Evolutionary conservation across 2,797 vertebrate genomes (phyloP), one percentile per base, ranked within the genome.

Genomic region (Brachymystax lenok): DNA sequence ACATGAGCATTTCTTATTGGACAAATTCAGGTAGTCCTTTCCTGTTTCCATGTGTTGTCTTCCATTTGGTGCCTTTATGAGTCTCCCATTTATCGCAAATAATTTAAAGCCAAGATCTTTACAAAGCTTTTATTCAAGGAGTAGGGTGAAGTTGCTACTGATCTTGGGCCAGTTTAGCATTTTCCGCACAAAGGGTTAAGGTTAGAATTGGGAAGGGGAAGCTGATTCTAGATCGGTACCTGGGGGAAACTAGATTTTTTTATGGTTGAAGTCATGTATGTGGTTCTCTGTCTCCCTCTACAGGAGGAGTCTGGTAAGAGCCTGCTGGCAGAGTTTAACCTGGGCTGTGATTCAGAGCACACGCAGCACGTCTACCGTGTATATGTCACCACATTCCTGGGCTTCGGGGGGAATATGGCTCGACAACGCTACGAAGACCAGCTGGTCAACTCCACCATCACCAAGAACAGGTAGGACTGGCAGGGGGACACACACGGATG

Each of bases 361-460:
- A 94, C 95, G 0, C 93, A 96, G 56, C 97, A 98, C 0, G 86
- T 97, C 46, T 98, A 98, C 83, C 93, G 96, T 0, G 96, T 98
- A 78, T 98, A 97, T 0, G 97, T 98, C 90, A 97, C 96, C 70
- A 98, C 97, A 0, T 98, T 97, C 87, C 90, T 98, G 70, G 97
- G 97, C 77, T 98, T 96, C 0, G 97, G 97, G 2, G 97, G 96
- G 69, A 98, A 98, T 91, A 96, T 96, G 93, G 97, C 96, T 24
- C 90, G 97, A 24, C 96, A 96, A 89, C 96, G 96, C 66, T 98
- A 98, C 0, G 96, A 97, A 88, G 95, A 97, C 17, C 88, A 92
- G 5, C 85, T 98, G 80, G 73, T 96, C 85, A 98, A 97, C 90
- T 88, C 87, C 87, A 97, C 95, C 0, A 75, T 90, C 75, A 68